A percentile compares a stretch with the other conserved stretches of the same genome.
Evolutionary conservation across 1,140 invertebrate species (phyloP).

Genomic region (Platyscapa corneri): DNA sequence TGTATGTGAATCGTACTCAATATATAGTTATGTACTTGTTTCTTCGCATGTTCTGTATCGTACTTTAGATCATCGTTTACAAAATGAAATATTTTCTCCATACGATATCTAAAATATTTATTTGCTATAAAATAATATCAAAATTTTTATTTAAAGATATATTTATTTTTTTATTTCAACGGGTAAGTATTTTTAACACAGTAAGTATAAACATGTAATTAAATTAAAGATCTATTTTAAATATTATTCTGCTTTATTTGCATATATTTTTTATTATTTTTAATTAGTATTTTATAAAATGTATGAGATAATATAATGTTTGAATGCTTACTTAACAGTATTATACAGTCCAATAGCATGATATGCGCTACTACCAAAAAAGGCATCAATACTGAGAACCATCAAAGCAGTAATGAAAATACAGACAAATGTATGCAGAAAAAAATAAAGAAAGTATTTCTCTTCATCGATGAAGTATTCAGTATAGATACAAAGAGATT

Average conservation of each 20-base stretch:
- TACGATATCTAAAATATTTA: constrained; percentile 8
- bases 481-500: background rate
- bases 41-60: background rate
- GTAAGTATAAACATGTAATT: no score
- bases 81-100: background rate
- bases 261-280: no score
- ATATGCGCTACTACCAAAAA: background rate
- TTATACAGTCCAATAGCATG: constrained; percentile 31
- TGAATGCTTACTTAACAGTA: constrained; percentile 15
- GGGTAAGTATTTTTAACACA: no score
- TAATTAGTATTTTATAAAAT: no score
- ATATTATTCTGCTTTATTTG: no score
- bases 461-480: constrained; percentile 34
- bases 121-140: background rate
- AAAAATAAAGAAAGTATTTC: constrained; percentile 22
- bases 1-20: constrained; percentile 10
- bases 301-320: no score
- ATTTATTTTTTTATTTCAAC: no score
- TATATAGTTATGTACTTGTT: background rate
- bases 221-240: no score
- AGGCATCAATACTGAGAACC: background rate
- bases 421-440: background rate
- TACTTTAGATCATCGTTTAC: background rate
- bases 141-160: background rate
- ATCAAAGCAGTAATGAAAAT: background rate